Evolutionary conservation across 2,888 invertebrate species (phyloP).

Genomic region (Parnassius orleans): DNA sequence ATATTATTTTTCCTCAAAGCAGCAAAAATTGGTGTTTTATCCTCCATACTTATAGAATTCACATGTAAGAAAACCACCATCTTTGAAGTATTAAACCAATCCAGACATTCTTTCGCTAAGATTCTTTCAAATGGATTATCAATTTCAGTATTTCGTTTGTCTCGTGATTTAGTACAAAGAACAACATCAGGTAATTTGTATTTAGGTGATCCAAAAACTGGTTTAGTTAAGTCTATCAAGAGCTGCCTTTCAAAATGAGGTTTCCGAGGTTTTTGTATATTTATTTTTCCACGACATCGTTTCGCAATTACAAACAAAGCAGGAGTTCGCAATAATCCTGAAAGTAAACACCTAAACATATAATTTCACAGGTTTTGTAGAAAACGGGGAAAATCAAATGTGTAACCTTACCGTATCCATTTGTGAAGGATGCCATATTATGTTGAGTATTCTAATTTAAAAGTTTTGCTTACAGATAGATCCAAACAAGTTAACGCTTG

Average conservation of each 20-base stretch:
- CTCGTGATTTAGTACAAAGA: conserved; percentile 73
- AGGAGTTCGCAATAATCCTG: conserved; percentile 67
- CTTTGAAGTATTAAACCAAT: conserved; percentile 86
- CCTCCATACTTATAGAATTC: conserved; percentile 85
- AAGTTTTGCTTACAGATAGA: no score
- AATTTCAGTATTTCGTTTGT: conserved; percentile 44
- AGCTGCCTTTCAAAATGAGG: conserved; percentile 86
- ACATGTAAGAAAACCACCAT: conserved; percentile 87
- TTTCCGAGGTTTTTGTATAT: conserved; percentile 86
- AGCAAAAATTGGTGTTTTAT: conserved; percentile 83
- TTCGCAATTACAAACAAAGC: conserved; percentile 77
- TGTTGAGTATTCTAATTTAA: not conserved
- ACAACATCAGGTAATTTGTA: conserved; percentile 65
- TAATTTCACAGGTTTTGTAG: no score
- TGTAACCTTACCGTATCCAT: not conserved
- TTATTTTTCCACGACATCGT: conserved; percentile 88
- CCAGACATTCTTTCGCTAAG: conserved; percentile 85
- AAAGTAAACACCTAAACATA: conserved; percentile 32
- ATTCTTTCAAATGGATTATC: conserved; percentile 87
- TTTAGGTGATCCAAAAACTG: conserved; percentile 77
- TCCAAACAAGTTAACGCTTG: no score
- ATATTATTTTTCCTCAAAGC: conserved; percentile 84
- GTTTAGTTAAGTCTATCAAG: conserved; percentile 84
- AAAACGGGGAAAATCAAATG: no score
- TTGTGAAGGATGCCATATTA: conserved; percentile 16